Evolutionary conservation across 2,113 vertebrate species (phyloP), one percentile per base, ranked within the genome.

Genomic region (Girardinichthys multiradiatus): DNA sequence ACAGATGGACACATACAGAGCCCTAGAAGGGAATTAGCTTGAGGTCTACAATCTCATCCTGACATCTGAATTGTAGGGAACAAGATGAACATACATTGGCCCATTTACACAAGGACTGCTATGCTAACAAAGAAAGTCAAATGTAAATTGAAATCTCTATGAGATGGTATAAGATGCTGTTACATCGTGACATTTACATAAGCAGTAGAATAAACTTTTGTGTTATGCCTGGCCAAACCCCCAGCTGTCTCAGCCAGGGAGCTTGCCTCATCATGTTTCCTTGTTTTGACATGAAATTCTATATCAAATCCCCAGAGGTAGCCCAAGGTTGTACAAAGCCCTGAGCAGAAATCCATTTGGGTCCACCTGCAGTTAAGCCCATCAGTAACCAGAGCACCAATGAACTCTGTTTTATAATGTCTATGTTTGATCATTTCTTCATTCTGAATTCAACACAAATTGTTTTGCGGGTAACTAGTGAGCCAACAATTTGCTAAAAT

Each of bases 31-130:
- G 75, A 69, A 81, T 81, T 71, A 76, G 65, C 45, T 79, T 63
- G 42, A 69, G 74, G 66, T 84, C 61, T 57, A 80, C 27, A 84
- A 82, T 75, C 69, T 77, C 64, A 81, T 77, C 48, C 54, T 33
- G 30, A 66, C 63, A 81, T 81, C 81, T 64, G 48, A 57, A 57
- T n/a, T 1, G 31, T 7, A 26, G 70, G 74, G 67, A 80, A 72
- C 68, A 87, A 72, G 58, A 83, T 68, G 70, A 48, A 77, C 61
- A 76, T 14, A 51, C 24, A 67, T 24, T 27, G 3, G 39, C 62
- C 45, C 35, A 21, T 58, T 51, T 58, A 9, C 35, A 28, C 17
- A 70, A 39, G 26, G 57, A 28, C 42, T 60, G 31, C 13, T 51
- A n/a, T n/a, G 12, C 31, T n/a, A 26, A 28, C 15, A 65, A 73